phyloP scores from a whole-genome alignment of 2,888 invertebrate genomes.

The Phoenoteleia sp. region DNA sequence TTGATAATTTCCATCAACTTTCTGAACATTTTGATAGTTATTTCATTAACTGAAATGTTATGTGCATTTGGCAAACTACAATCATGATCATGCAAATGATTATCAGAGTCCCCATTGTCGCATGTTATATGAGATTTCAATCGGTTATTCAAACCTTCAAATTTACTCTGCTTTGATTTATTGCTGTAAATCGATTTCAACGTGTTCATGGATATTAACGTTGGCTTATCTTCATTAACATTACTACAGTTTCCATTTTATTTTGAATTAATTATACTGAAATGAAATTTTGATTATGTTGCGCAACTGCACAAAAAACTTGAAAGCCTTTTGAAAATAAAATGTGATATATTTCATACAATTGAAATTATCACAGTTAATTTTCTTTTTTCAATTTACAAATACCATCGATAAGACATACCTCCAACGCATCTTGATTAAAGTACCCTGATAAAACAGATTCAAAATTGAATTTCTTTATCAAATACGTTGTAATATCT shows the following conservation, averaged over 20 bases:
- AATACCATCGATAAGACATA: background rate
- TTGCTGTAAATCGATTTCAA: conserved; percentile 16
- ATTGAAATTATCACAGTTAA: no score
- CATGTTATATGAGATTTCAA: conserved; percentile 1
- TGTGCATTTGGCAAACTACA: background rate
- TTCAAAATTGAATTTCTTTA: background rate
- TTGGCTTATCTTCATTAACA: conserved; percentile 1
- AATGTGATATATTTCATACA: no score
- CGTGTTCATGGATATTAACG: background rate
- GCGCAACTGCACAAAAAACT: no score
- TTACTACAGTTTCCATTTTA: conserved; percentile 4
- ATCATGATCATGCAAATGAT: conserved; percentile 14
- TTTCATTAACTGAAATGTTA: conserved; percentile 25
- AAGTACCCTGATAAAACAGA: background rate
- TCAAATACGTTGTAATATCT: background rate
- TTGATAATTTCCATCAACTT: conserved; percentile 1
- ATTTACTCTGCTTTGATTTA: background rate
- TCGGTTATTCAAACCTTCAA: conserved; percentile 2
- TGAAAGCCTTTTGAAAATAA: no score
- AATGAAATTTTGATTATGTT: no score
- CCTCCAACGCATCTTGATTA: conserved; percentile 1
- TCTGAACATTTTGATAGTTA: background rate
- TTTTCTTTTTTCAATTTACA: background rate
- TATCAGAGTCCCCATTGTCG: conserved; percentile 4
- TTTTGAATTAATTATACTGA: no score